Evolutionary conservation across 2,888 invertebrate species (phyloP), one percentile per base, ranked within the genome.

Genomic region (Machimus atricapillus): DNA sequence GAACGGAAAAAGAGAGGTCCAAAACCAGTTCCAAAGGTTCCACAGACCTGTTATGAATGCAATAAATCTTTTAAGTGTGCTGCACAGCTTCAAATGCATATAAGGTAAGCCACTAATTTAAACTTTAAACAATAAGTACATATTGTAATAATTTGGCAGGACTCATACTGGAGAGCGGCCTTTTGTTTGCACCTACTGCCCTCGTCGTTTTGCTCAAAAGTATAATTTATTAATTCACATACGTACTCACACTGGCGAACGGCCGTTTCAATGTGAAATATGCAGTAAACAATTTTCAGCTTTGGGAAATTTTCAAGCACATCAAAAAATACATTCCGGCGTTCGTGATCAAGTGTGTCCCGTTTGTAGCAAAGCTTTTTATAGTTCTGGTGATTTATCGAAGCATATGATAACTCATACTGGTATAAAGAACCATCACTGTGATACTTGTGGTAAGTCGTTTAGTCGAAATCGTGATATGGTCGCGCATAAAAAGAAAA

Each of bases 261-360:
- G 94, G 87, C 95, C 95, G 0, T 95, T 94, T 89, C 94, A 95
- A 88, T 95, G 95, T 91, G 94, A 95, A 90, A 93, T 94, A 8
- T 95, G 95, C 90, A 94, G 94, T 85, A 95, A 95, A 90, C 93
- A 93, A 89, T 95, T 95, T 90, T 93, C 94, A 0, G 94, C 94
- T 0, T 92, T 94, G 90, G 94, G 95, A 0, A 95, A 95, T 90
- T 94, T 95, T 88, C 94, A 94, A 89, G 94, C 94, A 1, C 95
- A 95, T 90, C 92, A 94, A n/a, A 95, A 95, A 91, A 95, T 94
- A 46, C 95, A 95, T 87, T 93, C 93, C 0, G 95, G 95, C 0
- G 94, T 94, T 89, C 93, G 93, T 78, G 94, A 95, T 91, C 94
- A 95, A 92, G 91, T 93, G 23, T 95, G 95, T 90, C 92, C 93